A percentile compares a stretch with the other conserved stretches of the same genome.
phyloP scores from a whole-genome alignment of 1,140 invertebrate species.

The Plectus sambesii region DNA sequence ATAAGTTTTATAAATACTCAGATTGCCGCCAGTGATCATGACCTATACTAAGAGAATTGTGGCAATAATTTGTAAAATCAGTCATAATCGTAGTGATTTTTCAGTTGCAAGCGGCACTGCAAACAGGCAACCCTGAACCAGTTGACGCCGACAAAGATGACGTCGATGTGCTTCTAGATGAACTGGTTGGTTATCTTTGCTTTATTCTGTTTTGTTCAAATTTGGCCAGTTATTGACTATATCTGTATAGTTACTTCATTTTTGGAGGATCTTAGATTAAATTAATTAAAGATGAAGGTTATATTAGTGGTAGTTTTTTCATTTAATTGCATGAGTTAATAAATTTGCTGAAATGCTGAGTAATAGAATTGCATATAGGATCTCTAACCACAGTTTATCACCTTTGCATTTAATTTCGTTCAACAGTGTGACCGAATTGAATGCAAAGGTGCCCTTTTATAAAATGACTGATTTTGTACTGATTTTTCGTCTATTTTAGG shows the following conservation, averaged over 20 bases:
- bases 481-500: no score
- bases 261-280: slow-evolving; percentile 61
- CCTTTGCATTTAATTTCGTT: no score
- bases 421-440: no score
- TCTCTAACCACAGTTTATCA: slow-evolving; percentile 2
- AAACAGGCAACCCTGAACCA: slow-evolving; percentile 63
- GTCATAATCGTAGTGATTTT: slow-evolving; percentile 41
- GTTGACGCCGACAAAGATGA: slow-evolving; percentile 61
- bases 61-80: no score
- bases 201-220: neutral
- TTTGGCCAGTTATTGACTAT: slow-evolving; percentile 2
- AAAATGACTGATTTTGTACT: no score
- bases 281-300: slow-evolving; percentile 1
- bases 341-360: no score
- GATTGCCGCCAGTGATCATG: no score
- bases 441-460: no score
- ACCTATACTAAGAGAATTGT: no score
- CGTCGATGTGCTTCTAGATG: slow-evolving; percentile 80
- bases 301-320: neutral
- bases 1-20: no score
- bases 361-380: slow-evolving; percentile 60
- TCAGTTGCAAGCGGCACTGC: slow-evolving; percentile 81
- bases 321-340: no score
- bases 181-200: slow-evolving; percentile 52
- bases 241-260: slow-evolving; percentile 59